phyloP scores from a whole-genome alignment of 92 coral and sea anemone genomes.

The Porites rus region DNA sequence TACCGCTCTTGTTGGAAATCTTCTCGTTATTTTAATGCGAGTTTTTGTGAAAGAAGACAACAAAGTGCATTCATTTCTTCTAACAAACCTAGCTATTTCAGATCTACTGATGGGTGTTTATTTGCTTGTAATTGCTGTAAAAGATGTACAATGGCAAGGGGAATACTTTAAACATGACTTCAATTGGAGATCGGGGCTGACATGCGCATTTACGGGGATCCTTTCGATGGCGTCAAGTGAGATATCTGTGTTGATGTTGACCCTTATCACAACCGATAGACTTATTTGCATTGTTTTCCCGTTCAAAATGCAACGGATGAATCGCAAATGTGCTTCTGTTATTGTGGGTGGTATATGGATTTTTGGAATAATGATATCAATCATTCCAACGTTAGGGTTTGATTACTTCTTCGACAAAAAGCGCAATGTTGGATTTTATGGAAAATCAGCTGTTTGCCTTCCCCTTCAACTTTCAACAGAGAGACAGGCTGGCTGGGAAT shows the following conservation, averaged over 20 bases:
- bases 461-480: constrained; percentile 85
- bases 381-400: constrained; percentile 60
- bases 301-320: constrained; percentile 55
- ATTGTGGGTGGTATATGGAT: constrained; percentile 56
- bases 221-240: constrained; percentile 88
- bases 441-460: constrained; percentile 89
- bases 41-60: constrained; percentile 72
- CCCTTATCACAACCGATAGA: constrained; percentile 88
- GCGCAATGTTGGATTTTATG: constrained; percentile 73
- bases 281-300: constrained; percentile 83
- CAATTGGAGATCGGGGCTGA: constrained; percentile 79
- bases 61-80: constrained; percentile 77
- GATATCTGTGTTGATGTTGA: constrained; percentile 78
- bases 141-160: constrained; percentile 78
- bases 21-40: constrained; percentile 78
- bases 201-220: constrained; percentile 79
- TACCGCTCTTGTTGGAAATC: constrained; percentile 81
- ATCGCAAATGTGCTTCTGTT: constrained; percentile 16
- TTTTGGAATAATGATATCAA: constrained; percentile 60
- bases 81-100: constrained; percentile 85
- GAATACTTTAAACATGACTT: constrained; percentile 89
- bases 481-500: constrained; percentile 84
- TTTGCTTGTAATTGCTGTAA: constrained; percentile 76
- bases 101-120: constrained; percentile 90
- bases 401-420: constrained; percentile 70